Evolutionary conservation across 2,797 vertebrate species (phyloP), one percentile per base, ranked within the genome.

Genomic region (Gymnothorax reevesii): DNA sequence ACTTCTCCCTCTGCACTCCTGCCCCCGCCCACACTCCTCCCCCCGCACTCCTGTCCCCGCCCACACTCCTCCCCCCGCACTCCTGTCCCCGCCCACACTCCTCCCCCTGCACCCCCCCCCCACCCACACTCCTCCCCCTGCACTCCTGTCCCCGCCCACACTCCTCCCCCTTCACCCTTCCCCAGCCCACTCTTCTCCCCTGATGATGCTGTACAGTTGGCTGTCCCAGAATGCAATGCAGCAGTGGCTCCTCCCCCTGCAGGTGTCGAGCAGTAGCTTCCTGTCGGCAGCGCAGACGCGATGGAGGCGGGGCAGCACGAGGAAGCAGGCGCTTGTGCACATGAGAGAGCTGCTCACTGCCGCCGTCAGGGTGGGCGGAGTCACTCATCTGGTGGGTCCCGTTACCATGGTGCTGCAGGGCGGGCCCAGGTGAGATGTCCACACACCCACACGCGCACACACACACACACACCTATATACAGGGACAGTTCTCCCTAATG

Each of bases 361-460:
- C 0, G 99, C 99, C 0, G 98, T 99, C 52, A 94, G 98, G 0
- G 99, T 99, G 0, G 98, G 99, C 0, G 99, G 98, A 0, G 98
- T 99, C 88, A 99, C 99, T 0, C 99, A 99, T 91, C 94, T 99
- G 3, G 99, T 99, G 79, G 99, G 99, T 2, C 98, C 99, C 0
- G 98, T 99, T 80, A 99, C 98, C 0, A 99, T 98, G 98, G 99
- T 99, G 15, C 96, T 99, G 4, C 99, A 99, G 92, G 98, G 99
- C 22, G 98, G 99, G 25, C 99, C 99, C 59, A 97, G 98, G 99
- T 98, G 91, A 90, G 95, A 89, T 5, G 22, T 3, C 10, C 49
- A 22, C 62, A 54, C 42, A 54, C 59, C 57, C 25, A 64, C 59
- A 60, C 6, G 17, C 9, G 12, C 59, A 62, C 10, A 13, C 59